Percentiles rank a stretch among this genome's conserved stretches.
Evolutionary conservation across 2,888 invertebrate species (phyloP).

Genomic region (Cephalotes varians): DNA sequence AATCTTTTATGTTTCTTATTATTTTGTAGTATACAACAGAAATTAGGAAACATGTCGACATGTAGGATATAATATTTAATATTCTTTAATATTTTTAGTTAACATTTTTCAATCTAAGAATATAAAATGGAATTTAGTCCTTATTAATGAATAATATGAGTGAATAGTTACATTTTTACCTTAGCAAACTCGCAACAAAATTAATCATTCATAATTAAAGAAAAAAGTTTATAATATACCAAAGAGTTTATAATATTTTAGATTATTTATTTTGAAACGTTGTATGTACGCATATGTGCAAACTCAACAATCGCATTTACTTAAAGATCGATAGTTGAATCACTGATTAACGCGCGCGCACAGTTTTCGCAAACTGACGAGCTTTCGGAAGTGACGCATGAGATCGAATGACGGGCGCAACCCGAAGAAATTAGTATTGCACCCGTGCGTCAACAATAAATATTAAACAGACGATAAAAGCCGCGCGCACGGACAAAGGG

Average conservation of each 20-base stretch:
- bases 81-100: background rate
- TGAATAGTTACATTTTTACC: background rate
- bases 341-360: conserved; percentile 35
- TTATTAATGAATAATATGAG: background rate
- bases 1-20: conserved; percentile 14
- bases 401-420: conserved; percentile 62
- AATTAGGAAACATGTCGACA: background rate
- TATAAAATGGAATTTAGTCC: background rate
- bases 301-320: conserved; percentile 13
- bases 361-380: conserved; percentile 47
- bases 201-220: background rate
- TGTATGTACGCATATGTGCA: background rate
- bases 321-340: conserved; percentile 31
- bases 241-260: conserved; percentile 1
- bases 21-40: conserved; percentile 8
- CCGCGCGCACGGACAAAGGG: conserved; percentile 62
- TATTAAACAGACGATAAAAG: conserved; percentile 65
- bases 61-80: background rate
- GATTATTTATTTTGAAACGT: conserved; percentile 2
- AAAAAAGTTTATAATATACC: too few relatives aligned
- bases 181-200: background rate
- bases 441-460: conserved; percentile 59
- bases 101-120: conserved; percentile 17
- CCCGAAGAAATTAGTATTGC: conserved; percentile 63
- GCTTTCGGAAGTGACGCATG: conserved; percentile 68